Base-by-base conservation (phyloP, 2,113 vertebrate genomes). In the Oxygymnocypris stewartii region DNA sequence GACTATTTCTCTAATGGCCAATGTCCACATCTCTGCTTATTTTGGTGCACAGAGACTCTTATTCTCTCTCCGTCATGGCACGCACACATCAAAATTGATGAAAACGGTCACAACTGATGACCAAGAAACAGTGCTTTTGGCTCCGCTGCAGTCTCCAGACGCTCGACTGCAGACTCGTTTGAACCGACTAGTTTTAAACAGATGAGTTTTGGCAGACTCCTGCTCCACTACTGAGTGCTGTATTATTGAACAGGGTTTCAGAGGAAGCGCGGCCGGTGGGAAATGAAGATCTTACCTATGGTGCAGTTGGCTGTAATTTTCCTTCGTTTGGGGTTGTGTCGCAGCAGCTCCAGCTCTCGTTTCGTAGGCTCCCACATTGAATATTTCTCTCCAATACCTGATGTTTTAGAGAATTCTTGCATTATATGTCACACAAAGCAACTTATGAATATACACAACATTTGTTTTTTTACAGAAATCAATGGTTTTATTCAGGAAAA, bases 231-330 rank as follows among this genome's bases (percentile, higher is more conserved):
- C 25, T 31, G 4, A 28, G 44, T 16, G 28, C 25, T 1, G 8
- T 23, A 6, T 79, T 57, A 57, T 23, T 23, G 11, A 37, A 2
- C 75, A 31, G 69, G 5, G 42, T 16, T 18, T 28, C 42, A 6
- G 65, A 35, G 65, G 23, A 31, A 10, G 63, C n/a, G 63, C 1
- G 54, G 7, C 59, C 51, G 14, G 25, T 20, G 42, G 40, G 37
- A 84, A 69, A 67, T 78, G 74, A 35, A 35, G 31, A 4, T 78
- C 96, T 93, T 89, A 99, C 98, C 98, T 93, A 99, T 99, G 93
- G 98, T 99, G 92, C 98, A 99, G 94, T 99, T 99, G 65, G 97
- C 96, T 79, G 98, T 99, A 92, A 99, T 99, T 96, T 98, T 99
- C 93, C 98, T 95, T 87, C 98, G 94, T 93, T 99, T 99, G 57